Evolutionary conservation across 2,113 vertebrate genomes (phyloP), one percentile per base, ranked within the genome.

Genomic region (Amphiprion percula): DNA sequence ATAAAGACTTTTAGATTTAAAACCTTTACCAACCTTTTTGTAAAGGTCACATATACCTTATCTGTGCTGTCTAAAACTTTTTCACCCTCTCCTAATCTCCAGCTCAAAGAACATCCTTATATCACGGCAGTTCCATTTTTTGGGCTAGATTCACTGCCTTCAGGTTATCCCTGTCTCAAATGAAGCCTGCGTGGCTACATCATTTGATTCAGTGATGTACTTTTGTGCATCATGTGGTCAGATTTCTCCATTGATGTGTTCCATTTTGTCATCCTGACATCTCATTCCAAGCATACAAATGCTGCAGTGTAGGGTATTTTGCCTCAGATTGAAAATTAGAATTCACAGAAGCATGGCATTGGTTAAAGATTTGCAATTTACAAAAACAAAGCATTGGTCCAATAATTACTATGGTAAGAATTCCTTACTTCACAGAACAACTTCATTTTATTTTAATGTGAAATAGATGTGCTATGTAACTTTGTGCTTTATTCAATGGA

Each of bases 261-360:
- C 49, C 87, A 73, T 90, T 91, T 86, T 87, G 70, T 90, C 82
- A 87, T 61, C 30, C 63, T 84, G 88, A 83, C 88, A 79, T 90
- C 75, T 84, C 70, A 77, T 63, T 76, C 68, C 76, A 68, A 83
- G 78, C 79, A 83, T 77, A 77, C 60, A 74, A 80, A 87, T 89
- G 78, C 47, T 72, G 72, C 17, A 4, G 49, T 55, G 71, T 49
- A 9, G 11, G 9, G 62, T 61, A 54, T 59, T 70, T 75, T 70
- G 52, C 65, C 71, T 77, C 54, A 10, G 66, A 77, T 66, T 50
- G 21, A 68, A 67, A 39, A 69, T n/a, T 63, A 65, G 59, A 74
- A 74, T 77, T 63, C 10, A 59, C 10, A 60, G 17, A 41, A 49
- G 56, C 14, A 24, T 4, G 41, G 26, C 9, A 23, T 16, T 23